Evolutionary conservation across 2,113 vertebrate species (phyloP), one percentile per base, ranked within the genome.

Genomic region (Cyanocitta stelleri): DNA sequence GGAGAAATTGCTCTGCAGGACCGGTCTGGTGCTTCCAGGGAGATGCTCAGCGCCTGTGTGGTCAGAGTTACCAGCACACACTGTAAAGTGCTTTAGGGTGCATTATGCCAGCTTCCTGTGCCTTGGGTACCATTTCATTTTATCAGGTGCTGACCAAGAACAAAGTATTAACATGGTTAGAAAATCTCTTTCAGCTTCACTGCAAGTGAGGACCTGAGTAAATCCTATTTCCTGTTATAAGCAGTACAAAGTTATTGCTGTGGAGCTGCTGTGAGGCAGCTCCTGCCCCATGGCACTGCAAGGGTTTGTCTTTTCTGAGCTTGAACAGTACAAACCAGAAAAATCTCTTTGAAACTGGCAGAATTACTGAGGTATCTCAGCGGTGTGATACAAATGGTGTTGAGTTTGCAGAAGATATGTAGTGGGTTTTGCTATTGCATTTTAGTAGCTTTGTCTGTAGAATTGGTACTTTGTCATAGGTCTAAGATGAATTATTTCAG

Each of bases 41-140:
- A 37, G 39, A 7, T 17, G 41, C 26, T 81, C 11, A 4, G 0
- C 4, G 1, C 1, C 0, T 23, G 17, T 2, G 2, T 33, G 43
- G 13, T 56, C 30, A 14, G 21, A 20, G 21, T 24, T 71, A 35
- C 16, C 48, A 41, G 71, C 62, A 3, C 21, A 68, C 55, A 4
- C 11, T 17, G 32, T 16, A 7, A 30, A 62, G 66, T 32, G 87
- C 49, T 82, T 49, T 16, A 39, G 58, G 18, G 37, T 39, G 30
- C 15, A 3, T 54, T 59, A 51, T 80, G 54, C 51, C 58, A 76
- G 39, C 59, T 54, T 27, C 44, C 62, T 44, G 62, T 37, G 54
- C 54, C 44, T 64, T 43, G 80, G 49, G 58, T 86, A 24, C 32
- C 68, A 18, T 68, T 80, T 76, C 16, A 16, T 43, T 48, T 72